Evolutionary conservation across 1,140 invertebrate genomes (phyloP).

Genomic region (Phenacoccus solenopsis): DNA sequence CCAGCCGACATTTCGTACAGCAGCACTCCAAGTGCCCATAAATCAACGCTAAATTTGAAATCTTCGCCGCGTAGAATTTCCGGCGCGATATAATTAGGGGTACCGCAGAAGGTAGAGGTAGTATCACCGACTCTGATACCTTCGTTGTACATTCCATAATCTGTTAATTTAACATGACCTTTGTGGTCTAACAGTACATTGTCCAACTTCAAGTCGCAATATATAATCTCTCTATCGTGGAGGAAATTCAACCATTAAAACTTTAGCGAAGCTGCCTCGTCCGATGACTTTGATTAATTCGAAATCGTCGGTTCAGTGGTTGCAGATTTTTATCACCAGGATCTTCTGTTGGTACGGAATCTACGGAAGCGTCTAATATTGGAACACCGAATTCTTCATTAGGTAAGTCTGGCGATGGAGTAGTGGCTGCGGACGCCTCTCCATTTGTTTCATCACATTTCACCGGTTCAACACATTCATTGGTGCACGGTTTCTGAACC

Average conservation of each 20-base stretch:
- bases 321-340: slow-evolving; percentile 52
- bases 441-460: slow-evolving; percentile 50
- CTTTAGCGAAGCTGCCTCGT: slow-evolving; percentile 97
- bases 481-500: slow-evolving; percentile 76
- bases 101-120: slow-evolving; percentile 92
- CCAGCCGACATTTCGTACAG: slow-evolving; percentile 99
- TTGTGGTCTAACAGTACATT: slow-evolving; percentile 97
- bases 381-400: slow-evolving; percentile 27
- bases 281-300: slow-evolving; percentile 96
- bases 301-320: slow-evolving; percentile 88
- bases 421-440: slow-evolving; percentile 33
- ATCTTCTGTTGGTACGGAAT: slow-evolving; percentile 44
- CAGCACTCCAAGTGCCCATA: slow-evolving; percentile 92
- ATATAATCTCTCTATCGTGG: slow-evolving; percentile 66
- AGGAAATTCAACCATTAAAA: slow-evolving; percentile 99
- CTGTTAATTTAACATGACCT: slow-evolving; percentile 95
- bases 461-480: slow-evolving; percentile 54
- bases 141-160: slow-evolving; percentile 98
- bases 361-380: slow-evolving; percentile 36
- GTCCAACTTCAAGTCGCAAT: slow-evolving; percentile 95
- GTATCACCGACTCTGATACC: slow-evolving; percentile 79
- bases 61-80: slow-evolving; percentile 94
- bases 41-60: slow-evolving; percentile 89
- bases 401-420: slow-evolving; percentile 33
- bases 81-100: slow-evolving; percentile 99